Evolutionary conservation across 2,888 invertebrate species (phyloP).

Genomic region (Platycheirus albimanus): DNA sequence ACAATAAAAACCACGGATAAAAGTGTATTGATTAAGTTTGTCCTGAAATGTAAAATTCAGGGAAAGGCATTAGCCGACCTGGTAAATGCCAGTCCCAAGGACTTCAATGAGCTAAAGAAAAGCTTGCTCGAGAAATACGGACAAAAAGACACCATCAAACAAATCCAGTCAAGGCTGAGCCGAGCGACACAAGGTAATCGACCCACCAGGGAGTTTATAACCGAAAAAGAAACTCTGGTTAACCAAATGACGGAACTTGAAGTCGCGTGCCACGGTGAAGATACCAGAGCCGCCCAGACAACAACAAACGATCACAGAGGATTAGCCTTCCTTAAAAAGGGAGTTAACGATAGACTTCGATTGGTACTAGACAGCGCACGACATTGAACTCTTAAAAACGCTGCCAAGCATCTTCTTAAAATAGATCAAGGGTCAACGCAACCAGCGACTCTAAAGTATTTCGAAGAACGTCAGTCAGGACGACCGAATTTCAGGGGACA

Average conservation of each 20-base stretch:
- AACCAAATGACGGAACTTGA: no score
- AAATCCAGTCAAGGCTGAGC: constrained; percentile 9
- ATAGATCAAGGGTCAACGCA: no score
- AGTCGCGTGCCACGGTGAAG: constrained; percentile 10
- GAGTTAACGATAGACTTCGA: neutral
- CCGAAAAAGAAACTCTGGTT: constrained; percentile 13
- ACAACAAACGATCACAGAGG: constrained; percentile 2
- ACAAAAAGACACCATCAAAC: constrained; percentile 15
- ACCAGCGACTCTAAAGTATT: no score
- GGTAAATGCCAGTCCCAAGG: constrained; percentile 6
- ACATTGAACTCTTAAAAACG: neutral
- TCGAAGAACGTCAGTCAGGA: neutral
- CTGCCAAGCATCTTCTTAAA: neutral
- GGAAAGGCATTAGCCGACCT: constrained; percentile 25
- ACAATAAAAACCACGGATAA: neutral
- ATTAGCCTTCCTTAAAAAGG: neutral
- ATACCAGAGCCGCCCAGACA: neutral
- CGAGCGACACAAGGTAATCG: constrained; percentile 12
- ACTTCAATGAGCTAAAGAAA: constrained; percentile 1
- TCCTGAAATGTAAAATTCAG: constrained; percentile 27
- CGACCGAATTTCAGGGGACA: constrained; percentile 3
- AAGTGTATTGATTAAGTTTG: constrained; percentile 5
- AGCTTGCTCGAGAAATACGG: no score
- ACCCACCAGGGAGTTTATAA: constrained; percentile 3
- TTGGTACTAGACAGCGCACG: neutral